Evolutionary conservation across 2,113 vertebrate genomes (phyloP).

Genomic region (Physeter macrocephalus): DNA sequence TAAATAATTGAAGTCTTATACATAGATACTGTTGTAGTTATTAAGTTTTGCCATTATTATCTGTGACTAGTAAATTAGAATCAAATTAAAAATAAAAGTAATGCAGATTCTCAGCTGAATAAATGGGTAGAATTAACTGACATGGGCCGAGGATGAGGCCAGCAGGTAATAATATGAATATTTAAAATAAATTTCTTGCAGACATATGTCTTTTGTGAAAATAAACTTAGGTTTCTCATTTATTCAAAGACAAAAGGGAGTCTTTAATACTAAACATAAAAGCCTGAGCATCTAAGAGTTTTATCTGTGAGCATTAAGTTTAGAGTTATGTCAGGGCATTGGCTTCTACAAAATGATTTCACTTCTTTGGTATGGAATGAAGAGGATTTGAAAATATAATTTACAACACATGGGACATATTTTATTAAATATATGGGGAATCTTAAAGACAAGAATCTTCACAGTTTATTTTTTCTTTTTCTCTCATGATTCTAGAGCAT

Average conservation of each 20-base stretch:
- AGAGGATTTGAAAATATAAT: conserved; percentile 16
- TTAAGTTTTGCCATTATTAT: background rate
- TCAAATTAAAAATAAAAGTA: background rate
- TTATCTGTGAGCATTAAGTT: background rate
- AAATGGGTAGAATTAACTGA: background rate
- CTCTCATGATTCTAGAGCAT: background rate
- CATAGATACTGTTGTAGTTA: background rate
- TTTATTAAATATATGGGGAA: background rate
- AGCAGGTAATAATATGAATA: background rate
- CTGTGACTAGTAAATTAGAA: background rate
- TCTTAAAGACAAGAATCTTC: background rate
- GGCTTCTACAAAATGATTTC: background rate
- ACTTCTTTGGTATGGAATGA: background rate
- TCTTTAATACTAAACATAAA: background rate
- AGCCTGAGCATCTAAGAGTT: background rate
- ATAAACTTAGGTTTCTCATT: background rate
- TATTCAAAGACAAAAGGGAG: background rate
- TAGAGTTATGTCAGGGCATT: background rate
- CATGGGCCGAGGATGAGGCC: background rate
- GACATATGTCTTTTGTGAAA: background rate
- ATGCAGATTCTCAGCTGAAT: background rate
- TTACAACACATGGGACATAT: background rate
- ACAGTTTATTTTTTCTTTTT: background rate
- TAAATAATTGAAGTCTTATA: background rate
- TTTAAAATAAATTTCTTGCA: background rate